A percentile compares a stretch with the other conserved stretches of the same genome.
phyloP scores from a whole-genome alignment of 2,113 vertebrate genomes.

The Clarias macrocephalus region DNA sequence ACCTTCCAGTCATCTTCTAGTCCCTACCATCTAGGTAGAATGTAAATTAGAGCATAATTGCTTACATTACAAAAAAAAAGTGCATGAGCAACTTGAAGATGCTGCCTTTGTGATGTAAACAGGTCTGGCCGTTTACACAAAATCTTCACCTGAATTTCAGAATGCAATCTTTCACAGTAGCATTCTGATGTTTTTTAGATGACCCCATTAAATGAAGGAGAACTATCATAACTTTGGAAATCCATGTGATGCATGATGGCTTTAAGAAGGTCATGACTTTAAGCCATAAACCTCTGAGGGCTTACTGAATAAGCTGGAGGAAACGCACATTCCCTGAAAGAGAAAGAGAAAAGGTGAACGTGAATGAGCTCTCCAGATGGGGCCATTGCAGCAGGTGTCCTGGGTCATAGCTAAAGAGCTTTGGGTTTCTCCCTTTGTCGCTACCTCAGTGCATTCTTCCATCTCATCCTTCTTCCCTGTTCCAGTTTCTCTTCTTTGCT shows the following conservation, averaged over 20 bases:
- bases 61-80: no score
- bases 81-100: neutral
- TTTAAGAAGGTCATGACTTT: neutral
- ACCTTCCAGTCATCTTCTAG: no score
- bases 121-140: neutral
- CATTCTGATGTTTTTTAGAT: neutral
- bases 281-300: neutral
- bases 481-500: conserved; percentile 37
- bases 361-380: neutral
- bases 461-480: conserved; percentile 17
- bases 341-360: neutral
- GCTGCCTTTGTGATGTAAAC: neutral
- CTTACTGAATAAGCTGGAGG: neutral
- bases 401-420: neutral
- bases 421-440: neutral
- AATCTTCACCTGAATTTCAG: neutral
- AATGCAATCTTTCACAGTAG: neutral
- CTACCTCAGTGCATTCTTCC: neutral
- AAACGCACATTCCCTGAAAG: neutral
- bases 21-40: no score
- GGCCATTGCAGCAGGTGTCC: conserved; percentile 17
- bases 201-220: neutral
- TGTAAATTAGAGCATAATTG: no score
- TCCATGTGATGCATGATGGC: neutral
- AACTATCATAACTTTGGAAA: neutral